A percentile compares a stretch with the other conserved stretches of the same genome.
Evolutionary conservation across 2,888 invertebrate species (phyloP).

Genomic region (Clostera curtula): DNA sequence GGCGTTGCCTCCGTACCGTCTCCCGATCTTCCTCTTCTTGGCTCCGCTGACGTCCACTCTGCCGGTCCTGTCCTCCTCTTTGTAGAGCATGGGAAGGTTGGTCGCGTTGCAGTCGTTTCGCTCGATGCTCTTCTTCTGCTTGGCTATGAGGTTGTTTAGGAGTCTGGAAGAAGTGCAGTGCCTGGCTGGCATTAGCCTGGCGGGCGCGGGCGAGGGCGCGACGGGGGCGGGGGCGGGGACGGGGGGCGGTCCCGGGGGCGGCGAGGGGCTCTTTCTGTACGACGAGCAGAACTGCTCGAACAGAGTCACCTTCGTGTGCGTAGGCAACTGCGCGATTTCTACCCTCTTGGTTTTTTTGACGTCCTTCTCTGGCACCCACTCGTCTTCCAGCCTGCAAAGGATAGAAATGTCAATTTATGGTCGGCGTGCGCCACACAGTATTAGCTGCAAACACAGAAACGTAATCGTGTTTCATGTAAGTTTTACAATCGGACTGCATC

Average conservation of each 20-base stretch:
- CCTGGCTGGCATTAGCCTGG: too few species aligned
- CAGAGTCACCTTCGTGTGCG: slow-evolving; percentile 64
- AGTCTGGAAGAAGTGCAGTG: slow-evolving; percentile 49
- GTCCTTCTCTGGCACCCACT: slow-evolving; percentile 87
- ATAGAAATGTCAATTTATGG: slow-evolving; percentile 7
- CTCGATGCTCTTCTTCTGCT: slow-evolving; percentile 28
- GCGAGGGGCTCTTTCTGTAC: slow-evolving; percentile 27
- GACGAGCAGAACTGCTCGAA: slow-evolving; percentile 67
- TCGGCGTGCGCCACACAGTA: slow-evolving; percentile 48
- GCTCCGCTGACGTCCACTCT: slow-evolving; percentile 48
- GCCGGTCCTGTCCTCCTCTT: slow-evolving; percentile 24
- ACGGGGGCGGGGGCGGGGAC: slow-evolving; percentile 16
- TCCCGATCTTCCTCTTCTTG: slow-evolving; percentile 58
- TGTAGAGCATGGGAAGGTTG: slow-evolving; percentile 28
- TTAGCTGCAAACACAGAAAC: slow-evolving; percentile 53
- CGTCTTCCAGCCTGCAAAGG: slow-evolving; percentile 83
- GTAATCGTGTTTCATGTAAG: slow-evolving; percentile 6
- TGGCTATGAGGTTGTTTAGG: slow-evolving; percentile 44
- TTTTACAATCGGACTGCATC: slow-evolving; percentile 19
- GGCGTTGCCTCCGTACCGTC: slow-evolving; percentile 54
- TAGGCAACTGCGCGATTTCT: slow-evolving; percentile 68
- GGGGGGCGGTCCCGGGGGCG: slow-evolving; percentile 21
- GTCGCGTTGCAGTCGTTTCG: slow-evolving; percentile 31
- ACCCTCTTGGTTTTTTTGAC: slow-evolving; percentile 78
- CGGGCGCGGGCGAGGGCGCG: slow-evolving; percentile 21